phyloP scores from a whole-genome alignment of 1,140 invertebrate genomes.

The Penaeus indicus region DNA sequence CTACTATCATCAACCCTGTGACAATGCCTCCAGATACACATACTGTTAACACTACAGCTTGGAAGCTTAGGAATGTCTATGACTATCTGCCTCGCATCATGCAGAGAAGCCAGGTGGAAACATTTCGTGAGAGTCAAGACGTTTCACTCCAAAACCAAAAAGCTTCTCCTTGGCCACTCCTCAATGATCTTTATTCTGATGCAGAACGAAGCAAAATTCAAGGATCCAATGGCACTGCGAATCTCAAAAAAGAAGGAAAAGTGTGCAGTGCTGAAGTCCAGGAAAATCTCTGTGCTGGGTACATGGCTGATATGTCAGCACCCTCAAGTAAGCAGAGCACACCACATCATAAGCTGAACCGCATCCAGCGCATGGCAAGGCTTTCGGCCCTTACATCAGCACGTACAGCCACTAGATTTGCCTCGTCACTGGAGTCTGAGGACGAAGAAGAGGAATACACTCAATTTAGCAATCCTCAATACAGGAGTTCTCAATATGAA shows the following conservation, averaged over 20 bases:
- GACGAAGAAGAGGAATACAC: too few relatives aligned
- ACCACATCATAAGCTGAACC: neutral
- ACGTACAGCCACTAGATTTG: neutral
- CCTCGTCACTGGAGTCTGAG: too few relatives aligned
- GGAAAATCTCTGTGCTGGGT: neutral
- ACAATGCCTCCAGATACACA: neutral
- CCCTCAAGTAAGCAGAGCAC: conserved; percentile 1
- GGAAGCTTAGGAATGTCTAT: too few relatives aligned
- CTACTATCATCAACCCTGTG: neutral
- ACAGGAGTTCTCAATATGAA: too few relatives aligned
- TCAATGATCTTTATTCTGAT: neutral
- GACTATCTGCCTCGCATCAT: too few relatives aligned
- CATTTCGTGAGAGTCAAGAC: too few relatives aligned
- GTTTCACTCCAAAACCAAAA: too few relatives aligned
- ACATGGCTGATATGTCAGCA: conserved; percentile 1
- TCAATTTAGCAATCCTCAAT: too few relatives aligned
- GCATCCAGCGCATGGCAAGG: neutral
- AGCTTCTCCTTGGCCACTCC: too few relatives aligned
- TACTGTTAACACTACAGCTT: too few relatives aligned
- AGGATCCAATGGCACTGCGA: neutral
- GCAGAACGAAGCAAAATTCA: too few relatives aligned
- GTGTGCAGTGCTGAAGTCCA: neutral
- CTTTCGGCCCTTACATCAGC: neutral
- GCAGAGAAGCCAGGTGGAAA: too few relatives aligned
- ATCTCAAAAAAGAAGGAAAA: neutral